phyloP scores from a whole-genome alignment of 2,888 invertebrate genomes.

The Plebejus anna region DNA sequence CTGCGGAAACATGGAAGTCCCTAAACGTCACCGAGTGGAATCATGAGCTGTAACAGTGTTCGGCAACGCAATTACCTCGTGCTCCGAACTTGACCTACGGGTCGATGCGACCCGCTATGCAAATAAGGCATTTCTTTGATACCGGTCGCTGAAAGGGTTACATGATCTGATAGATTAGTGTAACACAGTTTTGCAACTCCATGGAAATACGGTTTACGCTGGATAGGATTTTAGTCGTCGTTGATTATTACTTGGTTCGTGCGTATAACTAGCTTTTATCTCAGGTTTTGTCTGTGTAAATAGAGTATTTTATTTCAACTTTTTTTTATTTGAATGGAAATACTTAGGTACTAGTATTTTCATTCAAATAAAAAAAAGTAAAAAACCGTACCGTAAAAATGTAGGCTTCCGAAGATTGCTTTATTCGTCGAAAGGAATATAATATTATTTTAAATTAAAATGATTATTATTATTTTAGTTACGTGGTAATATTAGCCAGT shows the following conservation, averaged over 20 bases:
- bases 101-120: conserved; percentile 69
- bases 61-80: conserved; percentile 65
- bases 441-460: too few species aligned
- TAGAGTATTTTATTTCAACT: too few species aligned
- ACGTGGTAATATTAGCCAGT: too few species aligned
- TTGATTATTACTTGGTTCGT: not conserved
- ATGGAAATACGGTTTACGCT: not conserved
- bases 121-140: conserved; percentile 67
- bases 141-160: conserved; percentile 34
- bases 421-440: too few species aligned
- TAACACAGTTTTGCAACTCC: not conserved
- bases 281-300: too few species aligned
- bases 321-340: too few species aligned
- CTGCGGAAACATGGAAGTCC: not conserved
- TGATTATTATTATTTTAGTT: too few species aligned
- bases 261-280: too few species aligned
- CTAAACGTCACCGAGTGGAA: conserved; percentile 37
- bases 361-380: too few species aligned
- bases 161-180: conserved; percentile 31
- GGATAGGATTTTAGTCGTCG: not conserved
- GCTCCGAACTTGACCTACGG: conserved; percentile 74
- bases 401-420: too few species aligned
- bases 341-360: too few species aligned
- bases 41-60: conserved; percentile 61
- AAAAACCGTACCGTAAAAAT: too few species aligned